Conservation (phyloP, 2,797 vertebrate genomes). For the Crocidura indochinensis region DNA sequence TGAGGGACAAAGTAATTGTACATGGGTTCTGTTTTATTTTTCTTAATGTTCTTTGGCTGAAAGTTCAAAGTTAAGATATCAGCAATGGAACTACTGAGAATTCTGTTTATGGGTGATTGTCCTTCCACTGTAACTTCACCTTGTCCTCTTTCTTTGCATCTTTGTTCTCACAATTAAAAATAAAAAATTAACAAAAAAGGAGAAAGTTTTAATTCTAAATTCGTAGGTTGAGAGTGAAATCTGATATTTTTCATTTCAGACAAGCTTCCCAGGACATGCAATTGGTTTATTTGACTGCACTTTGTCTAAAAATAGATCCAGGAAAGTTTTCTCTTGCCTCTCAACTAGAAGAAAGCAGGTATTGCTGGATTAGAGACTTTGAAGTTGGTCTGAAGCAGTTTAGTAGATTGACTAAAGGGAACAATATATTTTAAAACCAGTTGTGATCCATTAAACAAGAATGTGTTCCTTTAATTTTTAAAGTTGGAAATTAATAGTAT, state of each 20-base stretch:
- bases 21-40: too few species aligned
- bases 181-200: too few species aligned
- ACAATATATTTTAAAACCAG: constrained; percentile 47
- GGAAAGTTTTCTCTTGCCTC: background rate
- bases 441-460: constrained; percentile 61
- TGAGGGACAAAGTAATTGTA: too few species aligned
- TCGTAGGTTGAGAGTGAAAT: background rate
- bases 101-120: too few species aligned
- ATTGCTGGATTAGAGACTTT: background rate
- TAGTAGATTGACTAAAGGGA: background rate
- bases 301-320: background rate
- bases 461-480: constrained; percentile 60
- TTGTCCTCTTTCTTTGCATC: too few species aligned
- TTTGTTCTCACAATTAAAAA: too few species aligned
- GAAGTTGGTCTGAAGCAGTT: constrained; percentile 24
- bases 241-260: constrained; percentile 21
- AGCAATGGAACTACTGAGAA: too few species aligned
- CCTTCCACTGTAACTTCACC: too few species aligned
- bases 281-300: background rate
- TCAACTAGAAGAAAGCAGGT: constrained; percentile 14
- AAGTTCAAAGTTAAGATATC: too few species aligned
- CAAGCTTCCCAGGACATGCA: background rate
- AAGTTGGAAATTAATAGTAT: constrained; percentile 64
- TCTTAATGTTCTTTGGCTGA: too few species aligned
- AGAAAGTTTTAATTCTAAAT: constrained; percentile 41